Percentiles rank a stretch among this genome's conserved stretches.
Evolutionary conservation across 2,113 vertebrate genomes (phyloP).

Genomic region (Eurystomus gularis): DNA sequence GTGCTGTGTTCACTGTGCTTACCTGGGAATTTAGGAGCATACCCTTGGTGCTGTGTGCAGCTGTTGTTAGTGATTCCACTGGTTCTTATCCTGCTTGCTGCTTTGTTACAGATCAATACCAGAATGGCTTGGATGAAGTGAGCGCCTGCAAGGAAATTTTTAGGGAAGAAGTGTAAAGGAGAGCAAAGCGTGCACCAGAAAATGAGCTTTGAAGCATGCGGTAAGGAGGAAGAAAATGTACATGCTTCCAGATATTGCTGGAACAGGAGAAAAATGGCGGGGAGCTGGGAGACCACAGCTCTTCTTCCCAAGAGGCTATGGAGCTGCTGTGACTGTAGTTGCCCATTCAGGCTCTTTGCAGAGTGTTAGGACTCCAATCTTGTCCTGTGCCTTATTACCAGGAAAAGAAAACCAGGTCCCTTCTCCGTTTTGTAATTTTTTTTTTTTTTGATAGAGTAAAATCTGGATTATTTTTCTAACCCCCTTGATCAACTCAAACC

Average conservation of each 20-base stretch:
- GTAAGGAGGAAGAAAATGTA: background rate
- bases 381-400: background rate
- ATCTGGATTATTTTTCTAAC: conserved; percentile 8
- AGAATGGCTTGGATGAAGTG: background rate
- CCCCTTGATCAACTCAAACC: background rate
- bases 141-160: background rate
- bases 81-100: background rate
- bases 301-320: background rate
- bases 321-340: background rate
- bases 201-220: background rate
- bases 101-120: background rate
- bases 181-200: background rate
- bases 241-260: background rate
- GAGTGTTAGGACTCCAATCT: background rate
- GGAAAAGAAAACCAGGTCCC: background rate
- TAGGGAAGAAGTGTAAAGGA: background rate
- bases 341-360: background rate
- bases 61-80: background rate
- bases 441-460: background rate
- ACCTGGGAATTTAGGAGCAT: background rate
- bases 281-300: background rate
- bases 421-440: background rate
- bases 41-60: background rate
- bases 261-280: background rate
- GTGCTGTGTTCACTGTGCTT: background rate